A percentile compares a stretch with the other conserved stretches of the same genome.
Evolutionary conservation across 2,888 invertebrate species (phyloP).

Genomic region (Dasysyrphus tricinctus): DNA sequence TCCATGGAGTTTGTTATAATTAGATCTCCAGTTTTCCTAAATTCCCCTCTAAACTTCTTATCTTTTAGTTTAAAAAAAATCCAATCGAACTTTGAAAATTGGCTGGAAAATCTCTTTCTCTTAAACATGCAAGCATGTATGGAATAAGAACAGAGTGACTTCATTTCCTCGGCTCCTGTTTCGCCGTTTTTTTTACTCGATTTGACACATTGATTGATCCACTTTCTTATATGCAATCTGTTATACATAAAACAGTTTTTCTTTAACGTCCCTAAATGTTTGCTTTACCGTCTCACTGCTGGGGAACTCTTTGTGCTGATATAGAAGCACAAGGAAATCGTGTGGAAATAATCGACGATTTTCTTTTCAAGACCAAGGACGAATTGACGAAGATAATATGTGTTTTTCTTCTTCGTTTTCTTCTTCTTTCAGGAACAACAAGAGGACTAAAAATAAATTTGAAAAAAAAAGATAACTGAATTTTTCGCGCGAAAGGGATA

Average conservation of each 20-base stretch:
- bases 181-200: constrained; percentile 78
- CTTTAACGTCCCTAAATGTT: constrained; percentile 27
- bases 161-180: constrained; percentile 8
- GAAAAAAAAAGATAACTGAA: constrained; percentile 18
- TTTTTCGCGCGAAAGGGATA: constrained; percentile 47
- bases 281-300: neutral
- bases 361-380: constrained; percentile 65
- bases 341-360: constrained; percentile 76
- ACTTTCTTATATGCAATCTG: constrained; percentile 73
- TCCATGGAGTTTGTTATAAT: too few relatives aligned
- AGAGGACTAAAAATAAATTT: constrained; percentile 16
- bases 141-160: neutral
- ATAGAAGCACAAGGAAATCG: constrained; percentile 75
- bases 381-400: constrained; percentile 15
- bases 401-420: neutral
- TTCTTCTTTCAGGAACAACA: neutral
- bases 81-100: neutral
- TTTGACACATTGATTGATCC: constrained; percentile 80
- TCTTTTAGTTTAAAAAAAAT: neutral
- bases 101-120: constrained; percentile 19
- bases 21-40: neutral
- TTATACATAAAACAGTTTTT: constrained; percentile 47
- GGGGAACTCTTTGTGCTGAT: constrained; percentile 43
- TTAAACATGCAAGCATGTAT: neutral
- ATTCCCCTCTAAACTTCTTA: neutral